Evolutionary conservation across 1,140 invertebrate species (phyloP), one percentile per base, ranked within the genome.

Genomic region (Rhopalosiphum padi): DNA sequence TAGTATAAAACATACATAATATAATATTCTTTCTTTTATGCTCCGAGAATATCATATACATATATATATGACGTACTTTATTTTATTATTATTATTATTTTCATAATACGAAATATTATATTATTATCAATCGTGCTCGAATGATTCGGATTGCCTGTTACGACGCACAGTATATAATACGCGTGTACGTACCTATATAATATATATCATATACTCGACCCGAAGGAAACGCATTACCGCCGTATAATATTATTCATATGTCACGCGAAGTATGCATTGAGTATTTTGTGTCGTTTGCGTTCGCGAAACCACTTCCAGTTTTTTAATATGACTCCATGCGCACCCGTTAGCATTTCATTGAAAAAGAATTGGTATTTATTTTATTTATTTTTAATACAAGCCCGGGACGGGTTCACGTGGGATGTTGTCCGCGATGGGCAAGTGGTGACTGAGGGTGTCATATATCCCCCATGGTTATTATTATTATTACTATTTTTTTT

Each of bases 121-220:
- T 88, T 15, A n/a, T 35, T 48, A 88, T 88, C 86, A 88, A 88
- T 88, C 86, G 46, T 88, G 86, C 86, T 48, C 86, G 86, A 48
- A 46, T 46, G 46, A 88, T 88, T 48, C 30, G 86, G 30, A 88
- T 88, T 35, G 43, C n/a, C 25, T 1, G 23, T 25, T 15, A 86
- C 41, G 23, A 86, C 37, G 60, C 60, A 11, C 60, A 68, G 48
- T 51, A n/a, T 68, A n/a, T 30, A 3, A 68, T 68, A 4, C 15
- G 15, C 3, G 30, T 15, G 60, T 2, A n/a, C 30, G 15, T n/a
- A 77, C 25, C 55, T 77, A 77, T 77, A 68, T 55, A 8, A 9
- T 60, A 68, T 15, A n/a, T n/a, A 77, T n/a, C 30, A n/a, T 77
- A 35, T 18, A 77, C 60, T 77, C 60, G 30, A 77, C 60, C 60